Evolutionary conservation across 2,113 vertebrate genomes (phyloP).

Genomic region (Poeciliopsis retropinna): DNA sequence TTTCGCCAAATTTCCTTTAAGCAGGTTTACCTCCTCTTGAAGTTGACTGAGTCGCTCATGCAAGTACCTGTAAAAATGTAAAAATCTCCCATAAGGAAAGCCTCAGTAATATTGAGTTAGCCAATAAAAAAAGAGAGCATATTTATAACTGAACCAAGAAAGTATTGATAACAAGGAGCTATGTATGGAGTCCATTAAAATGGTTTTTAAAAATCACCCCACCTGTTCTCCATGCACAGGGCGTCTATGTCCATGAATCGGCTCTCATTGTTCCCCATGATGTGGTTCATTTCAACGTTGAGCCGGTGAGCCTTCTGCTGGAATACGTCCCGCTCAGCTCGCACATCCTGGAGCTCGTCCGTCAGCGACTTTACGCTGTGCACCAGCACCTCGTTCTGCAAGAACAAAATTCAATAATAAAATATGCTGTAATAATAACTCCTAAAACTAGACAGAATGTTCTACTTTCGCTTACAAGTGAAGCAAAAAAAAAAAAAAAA

Average conservation of each 20-base stretch:
- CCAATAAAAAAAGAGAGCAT: neutral
- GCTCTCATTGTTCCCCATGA: slow-evolving; percentile 88
- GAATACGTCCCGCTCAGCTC: slow-evolving; percentile 89
- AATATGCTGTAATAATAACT: neutral
- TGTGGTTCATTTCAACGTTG: slow-evolving; percentile 93
- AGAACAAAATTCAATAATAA: neutral
- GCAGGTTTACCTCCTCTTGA: slow-evolving; percentile 91
- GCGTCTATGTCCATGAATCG: slow-evolving; percentile 93
- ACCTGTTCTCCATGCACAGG: slow-evolving; percentile 98
- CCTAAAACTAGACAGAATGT: too few relatives aligned
- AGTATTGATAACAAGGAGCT: too few relatives aligned
- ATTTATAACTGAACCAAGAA: neutral
- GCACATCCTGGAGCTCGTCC: slow-evolving; percentile 93
- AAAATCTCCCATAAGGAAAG: neutral
- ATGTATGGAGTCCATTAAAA: too few relatives aligned
- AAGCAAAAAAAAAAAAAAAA: too few relatives aligned
- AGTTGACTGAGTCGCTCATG: slow-evolving; percentile 93
- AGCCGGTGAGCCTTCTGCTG: slow-evolving; percentile 93
- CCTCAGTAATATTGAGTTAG: neutral
- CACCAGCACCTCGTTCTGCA: slow-evolving; percentile 89
- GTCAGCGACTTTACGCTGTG: slow-evolving; percentile 87
- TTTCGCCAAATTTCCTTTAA: slow-evolving; percentile 91
- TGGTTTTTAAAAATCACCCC: neutral
- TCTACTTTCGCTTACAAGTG: too few relatives aligned
- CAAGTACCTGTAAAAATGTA: slow-evolving; percentile 85